Evolutionary conservation across 2,797 vertebrate species (phyloP), one percentile per base, ranked within the genome.

Genomic region (Saguinus oedipus): DNA sequence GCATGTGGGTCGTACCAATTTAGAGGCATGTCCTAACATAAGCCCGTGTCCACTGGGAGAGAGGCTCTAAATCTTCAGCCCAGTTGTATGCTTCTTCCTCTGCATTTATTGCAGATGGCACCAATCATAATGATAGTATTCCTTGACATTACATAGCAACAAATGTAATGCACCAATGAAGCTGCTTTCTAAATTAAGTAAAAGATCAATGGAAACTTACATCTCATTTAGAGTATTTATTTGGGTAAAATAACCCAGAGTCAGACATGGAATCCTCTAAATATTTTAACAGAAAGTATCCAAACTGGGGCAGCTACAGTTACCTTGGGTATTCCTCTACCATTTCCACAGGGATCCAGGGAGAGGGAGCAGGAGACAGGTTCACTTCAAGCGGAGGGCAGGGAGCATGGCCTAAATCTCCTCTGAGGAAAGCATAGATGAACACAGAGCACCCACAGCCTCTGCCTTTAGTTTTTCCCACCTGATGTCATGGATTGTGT

Each of bases 151-250:
- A 12, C 55, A 33, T 26, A 82, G 42, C 68, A 92, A 88, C 44
- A 42, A 86, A 72, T 42, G 42, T 19, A 96, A 33, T 36, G n/a
- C n/a, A n/a, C 81, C 80, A n/a, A 24, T 30, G 53, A 83, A 39
- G 7, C 36, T 19, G 94, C 79, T 93, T 80, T 90, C 59, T 79
- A 93, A 94, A 95, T 93, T 75, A 88, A 85, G n/a, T n/a, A 75
- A 90, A 96, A 92, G 24, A 88, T 84, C 78, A 85, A 36, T 64
- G 61, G 81, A 90, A 95, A 90, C 27, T 46, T 90, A 75, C 61
- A 55, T 57, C 11, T 17, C 53, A 78, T 76, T 85, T 72, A 68
- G n/a, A 90, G 12, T 84, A 86, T 74, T 93, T 83, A 70, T 91
- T 94, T 86, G 33, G 76, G 83, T 39, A 90, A 61, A 74, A 87